phyloP scores from a whole-genome alignment of 2,113 vertebrate species.

The Andinoacara biseriatus region DNA sequence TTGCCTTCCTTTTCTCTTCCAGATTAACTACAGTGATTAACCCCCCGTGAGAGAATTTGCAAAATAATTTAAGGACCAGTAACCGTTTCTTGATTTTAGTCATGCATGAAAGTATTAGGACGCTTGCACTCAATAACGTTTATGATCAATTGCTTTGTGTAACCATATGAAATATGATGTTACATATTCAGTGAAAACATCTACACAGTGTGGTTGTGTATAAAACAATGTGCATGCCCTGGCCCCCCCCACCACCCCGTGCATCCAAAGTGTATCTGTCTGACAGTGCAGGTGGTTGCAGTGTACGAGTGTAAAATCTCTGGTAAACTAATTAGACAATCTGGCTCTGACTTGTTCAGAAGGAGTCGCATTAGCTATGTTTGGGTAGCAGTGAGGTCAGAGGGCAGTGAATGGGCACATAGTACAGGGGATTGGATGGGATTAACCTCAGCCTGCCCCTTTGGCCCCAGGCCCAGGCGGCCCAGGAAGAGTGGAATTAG shows the following conservation, averaged over 20 bases:
- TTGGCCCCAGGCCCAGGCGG: constrained; percentile 76
- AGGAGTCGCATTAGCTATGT: constrained; percentile 52
- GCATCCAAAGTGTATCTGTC: not conserved
- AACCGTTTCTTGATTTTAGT: not conserved
- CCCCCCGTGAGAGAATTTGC: not conserved
- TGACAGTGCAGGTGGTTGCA: not conserved
- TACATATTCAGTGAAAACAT: not conserved
- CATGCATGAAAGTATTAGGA: not conserved
- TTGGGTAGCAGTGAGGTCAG: constrained; percentile 46
- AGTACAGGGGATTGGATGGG: constrained; percentile 80
- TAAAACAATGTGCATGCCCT: not conserved
- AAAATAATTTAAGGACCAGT: not conserved
- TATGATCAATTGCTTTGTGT: not conserved
- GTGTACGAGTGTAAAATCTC: constrained; percentile 17
- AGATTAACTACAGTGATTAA: constrained; percentile 2
- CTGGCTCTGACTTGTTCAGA: constrained; percentile 39
- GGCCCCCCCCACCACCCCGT: not conserved
- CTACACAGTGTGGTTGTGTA: not conserved
- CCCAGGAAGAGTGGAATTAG: constrained; percentile 84
- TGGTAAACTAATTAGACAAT: constrained; percentile 55
- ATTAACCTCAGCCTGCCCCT: constrained; percentile 85
- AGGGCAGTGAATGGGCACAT: constrained; percentile 40
- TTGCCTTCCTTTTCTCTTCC: not conserved
- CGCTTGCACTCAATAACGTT: not conserved
- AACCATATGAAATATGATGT: accelerated